phyloP scores from a whole-genome alignment of 1,140 invertebrate species.

The Theocolax elegans region DNA sequence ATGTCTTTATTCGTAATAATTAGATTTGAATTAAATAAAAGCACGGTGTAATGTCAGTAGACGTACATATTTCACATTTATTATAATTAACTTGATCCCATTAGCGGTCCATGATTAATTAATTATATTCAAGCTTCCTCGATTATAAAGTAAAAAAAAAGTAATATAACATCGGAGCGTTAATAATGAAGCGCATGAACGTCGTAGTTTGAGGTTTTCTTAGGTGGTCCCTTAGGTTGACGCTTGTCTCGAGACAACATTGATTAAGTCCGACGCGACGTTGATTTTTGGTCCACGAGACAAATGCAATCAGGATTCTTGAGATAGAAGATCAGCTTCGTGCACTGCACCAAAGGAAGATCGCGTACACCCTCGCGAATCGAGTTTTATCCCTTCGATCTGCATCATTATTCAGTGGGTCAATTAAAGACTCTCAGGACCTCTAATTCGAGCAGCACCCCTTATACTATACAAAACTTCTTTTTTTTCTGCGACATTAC shows the following conservation, averaged over 20 bases:
- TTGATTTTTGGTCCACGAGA: background rate
- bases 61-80: no score
- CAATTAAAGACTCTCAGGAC: conserved; percentile 62
- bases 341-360: no score
- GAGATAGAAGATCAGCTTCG: conserved; percentile 11
- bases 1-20: no score
- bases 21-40: no score
- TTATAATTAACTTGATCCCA: no score
- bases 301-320: background rate
- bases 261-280: conserved; percentile 9
- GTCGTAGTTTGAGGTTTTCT: background rate
- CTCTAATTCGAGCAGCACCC: conserved; percentile 36
- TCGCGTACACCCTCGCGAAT: conserved; percentile 48
- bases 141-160: no score
- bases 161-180: no score
- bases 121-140: no score
- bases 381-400: conserved; percentile 56
- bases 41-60: no score
- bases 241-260: conserved; percentile 13
- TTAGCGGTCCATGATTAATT: conserved; percentile 7
- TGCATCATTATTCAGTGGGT: conserved; percentile 66
- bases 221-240: conserved; percentile 20
- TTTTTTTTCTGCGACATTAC: no score
- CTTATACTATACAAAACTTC: no score
- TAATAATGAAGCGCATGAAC: background rate